Evolutionary conservation across 2,888 invertebrate species (phyloP).

Genomic region (Cecidostiba fungosa): DNA sequence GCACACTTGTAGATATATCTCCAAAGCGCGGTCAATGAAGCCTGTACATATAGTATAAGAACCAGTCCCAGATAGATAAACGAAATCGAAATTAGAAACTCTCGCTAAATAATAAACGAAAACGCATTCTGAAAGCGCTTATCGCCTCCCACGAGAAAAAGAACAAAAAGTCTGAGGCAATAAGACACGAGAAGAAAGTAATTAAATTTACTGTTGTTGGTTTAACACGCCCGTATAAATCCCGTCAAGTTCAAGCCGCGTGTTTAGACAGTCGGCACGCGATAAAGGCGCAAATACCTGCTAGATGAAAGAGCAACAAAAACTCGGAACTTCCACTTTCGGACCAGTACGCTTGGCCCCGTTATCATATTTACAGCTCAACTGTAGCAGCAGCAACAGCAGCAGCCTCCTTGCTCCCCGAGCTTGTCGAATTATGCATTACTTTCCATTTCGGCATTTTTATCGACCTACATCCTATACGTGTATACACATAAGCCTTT

Average conservation of each 20-base stretch:
- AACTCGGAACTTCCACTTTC: conserved; percentile 38
- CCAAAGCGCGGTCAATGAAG: not conserved
- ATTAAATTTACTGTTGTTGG: conserved; percentile 46
- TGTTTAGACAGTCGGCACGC: conserved; percentile 28
- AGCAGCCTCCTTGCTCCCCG: not conserved
- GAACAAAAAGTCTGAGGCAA: not conserved
- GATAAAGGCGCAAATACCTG: not conserved
- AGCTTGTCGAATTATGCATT: conserved; percentile 52
- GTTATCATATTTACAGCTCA: conserved; percentile 29
- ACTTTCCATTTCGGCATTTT: conserved; percentile 58
- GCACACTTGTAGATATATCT: not conserved
- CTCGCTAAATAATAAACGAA: conserved; percentile 24
- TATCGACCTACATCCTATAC: conserved; percentile 31
- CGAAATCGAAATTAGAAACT: conserved; percentile 32
- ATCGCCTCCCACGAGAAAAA: conserved; percentile 25
- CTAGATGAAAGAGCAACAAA: not conserved
- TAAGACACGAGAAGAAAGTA: conserved; percentile 49
- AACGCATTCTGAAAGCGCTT: conserved; percentile 39
- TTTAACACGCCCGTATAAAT: conserved; percentile 24
- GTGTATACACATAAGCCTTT: not conserved
- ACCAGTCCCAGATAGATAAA: not conserved
- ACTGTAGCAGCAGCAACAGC: not conserved
- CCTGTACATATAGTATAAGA: not conserved
- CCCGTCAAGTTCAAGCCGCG: conserved; percentile 18
- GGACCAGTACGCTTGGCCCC: not conserved